Evolutionary conservation across 2,797 vertebrate genomes (phyloP).

Genomic region (Trachurus trachurus): DNA sequence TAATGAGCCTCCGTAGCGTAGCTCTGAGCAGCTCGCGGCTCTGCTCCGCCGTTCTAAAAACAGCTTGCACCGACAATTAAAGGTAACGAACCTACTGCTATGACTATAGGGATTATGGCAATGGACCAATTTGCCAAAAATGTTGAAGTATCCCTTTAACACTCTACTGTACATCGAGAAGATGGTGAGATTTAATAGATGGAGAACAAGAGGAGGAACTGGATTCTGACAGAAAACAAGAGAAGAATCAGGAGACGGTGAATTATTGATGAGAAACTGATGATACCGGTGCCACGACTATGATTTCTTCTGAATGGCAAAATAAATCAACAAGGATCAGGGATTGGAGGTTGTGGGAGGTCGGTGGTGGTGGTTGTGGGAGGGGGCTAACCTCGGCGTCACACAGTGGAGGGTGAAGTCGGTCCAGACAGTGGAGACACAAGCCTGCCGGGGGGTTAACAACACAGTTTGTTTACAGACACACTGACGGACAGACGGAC

Average conservation of each 20-base stretch:
- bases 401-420: conserved; percentile 63
- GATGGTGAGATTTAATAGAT: not conserved
- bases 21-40: too few relatives aligned
- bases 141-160: too few relatives aligned
- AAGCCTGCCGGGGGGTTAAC: conserved; percentile 74
- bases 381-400: conserved; percentile 79
- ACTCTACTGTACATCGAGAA: too few relatives aligned
- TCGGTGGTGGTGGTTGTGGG: not conserved
- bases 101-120: too few relatives aligned
- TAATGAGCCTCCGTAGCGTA: too few relatives aligned
- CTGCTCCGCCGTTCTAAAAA: too few relatives aligned
- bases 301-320: conserved; percentile 24
- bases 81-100: too few relatives aligned
- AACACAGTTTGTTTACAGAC: conserved; percentile 59
- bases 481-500: conserved; percentile 47
- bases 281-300: not conserved
- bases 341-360: not conserved
- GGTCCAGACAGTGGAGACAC: conserved; percentile 68
- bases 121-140: too few relatives aligned
- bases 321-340: conserved; percentile 10
- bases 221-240: conserved; percentile 11
- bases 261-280: not conserved
- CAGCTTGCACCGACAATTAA: too few relatives aligned
- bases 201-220: not conserved
- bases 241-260: conserved; percentile 2